Percentiles rank a stretch among this genome's conserved stretches.
These are phyloP conservation scores for Caenorhabditis panamensis DNA, from an alignment of 2,888 invertebrate species.

Conservation along the genomic window DNA sequence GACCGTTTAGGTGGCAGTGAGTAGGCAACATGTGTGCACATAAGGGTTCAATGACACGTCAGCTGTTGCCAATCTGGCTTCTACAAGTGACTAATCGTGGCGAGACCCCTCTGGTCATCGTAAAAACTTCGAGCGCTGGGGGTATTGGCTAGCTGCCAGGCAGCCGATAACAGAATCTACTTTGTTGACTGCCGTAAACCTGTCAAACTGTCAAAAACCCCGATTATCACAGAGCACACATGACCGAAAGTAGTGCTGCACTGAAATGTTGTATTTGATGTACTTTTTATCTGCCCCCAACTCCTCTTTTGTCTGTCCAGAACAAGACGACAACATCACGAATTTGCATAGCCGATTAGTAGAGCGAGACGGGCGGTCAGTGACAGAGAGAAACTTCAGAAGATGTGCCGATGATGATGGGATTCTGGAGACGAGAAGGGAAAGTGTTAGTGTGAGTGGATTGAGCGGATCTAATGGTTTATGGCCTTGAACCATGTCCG, in stretches of 20 bases:
- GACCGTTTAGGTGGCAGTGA: slow-evolving; percentile 53
- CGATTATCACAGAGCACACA: slow-evolving; percentile 36
- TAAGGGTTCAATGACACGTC: slow-evolving; percentile 30
- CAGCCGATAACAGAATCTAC: slow-evolving; percentile 31
- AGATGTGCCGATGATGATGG: slow-evolving; percentile 38
- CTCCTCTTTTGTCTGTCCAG: neutral
- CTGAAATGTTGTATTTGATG: slow-evolving; percentile 35
- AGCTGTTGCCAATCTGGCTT: slow-evolving; percentile 27
- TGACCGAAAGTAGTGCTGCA: slow-evolving; percentile 23
- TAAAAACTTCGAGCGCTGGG: slow-evolving; percentile 32
- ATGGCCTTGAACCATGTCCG: neutral
- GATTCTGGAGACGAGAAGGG: slow-evolving; percentile 48
- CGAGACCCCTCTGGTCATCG: slow-evolving; percentile 32
- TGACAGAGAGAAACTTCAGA: slow-evolving; percentile 42
- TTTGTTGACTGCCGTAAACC: slow-evolving; percentile 53
- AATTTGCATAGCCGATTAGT: slow-evolving; percentile 47
- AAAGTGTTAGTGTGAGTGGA: neutral
- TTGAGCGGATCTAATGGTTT: slow-evolving; percentile 6
- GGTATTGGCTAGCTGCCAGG: slow-evolving; percentile 54
- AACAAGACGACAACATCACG: slow-evolving; percentile 8
- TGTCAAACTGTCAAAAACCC: slow-evolving; percentile 57
- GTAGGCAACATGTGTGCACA: slow-evolving; percentile 45
- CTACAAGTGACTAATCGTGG: neutral
- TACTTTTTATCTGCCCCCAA: slow-evolving; percentile 37
- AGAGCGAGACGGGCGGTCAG: slow-evolving; percentile 52